Evolutionary conservation across 2,113 vertebrate species (phyloP).

Genomic region (Ancistrus triradiatus): DNA sequence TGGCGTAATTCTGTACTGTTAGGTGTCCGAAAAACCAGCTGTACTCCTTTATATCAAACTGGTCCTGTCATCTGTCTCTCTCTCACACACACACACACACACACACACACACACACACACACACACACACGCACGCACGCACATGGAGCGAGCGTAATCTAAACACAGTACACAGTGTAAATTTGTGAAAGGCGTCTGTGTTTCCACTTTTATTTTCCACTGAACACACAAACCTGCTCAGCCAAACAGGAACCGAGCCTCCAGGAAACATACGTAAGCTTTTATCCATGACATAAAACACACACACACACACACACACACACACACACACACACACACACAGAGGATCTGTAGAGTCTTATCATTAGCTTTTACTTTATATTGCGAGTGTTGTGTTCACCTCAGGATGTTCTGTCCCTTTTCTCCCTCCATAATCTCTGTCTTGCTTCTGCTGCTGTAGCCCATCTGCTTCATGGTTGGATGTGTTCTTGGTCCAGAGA

Average conservation of each 20-base stretch:
- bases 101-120: background rate
- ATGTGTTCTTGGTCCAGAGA: no score
- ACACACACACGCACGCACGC: conserved; percentile 3
- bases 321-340: background rate
- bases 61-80: background rate
- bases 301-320: background rate
- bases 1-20: background rate
- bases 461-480: no score
- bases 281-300: background rate
- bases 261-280: background rate
- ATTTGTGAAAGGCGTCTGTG: background rate
- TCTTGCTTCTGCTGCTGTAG: no score
- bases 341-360: no score
- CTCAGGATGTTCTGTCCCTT: no score
- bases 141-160: no score
- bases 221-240: background rate
- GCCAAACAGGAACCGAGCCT: no score
- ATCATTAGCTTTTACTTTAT: no score
- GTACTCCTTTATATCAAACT: conserved; percentile 9
- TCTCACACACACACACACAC: conserved; percentile 12
- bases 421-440: no score
- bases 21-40: conserved; percentile 5
- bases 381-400: no score
- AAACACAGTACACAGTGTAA: background rate
- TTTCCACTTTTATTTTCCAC: background rate